A percentile compares a stretch with the other conserved stretches of the same genome.
Evolutionary conservation across 2,888 invertebrate species (phyloP).

Genomic region (Drosophila kambysellisi): DNA sequence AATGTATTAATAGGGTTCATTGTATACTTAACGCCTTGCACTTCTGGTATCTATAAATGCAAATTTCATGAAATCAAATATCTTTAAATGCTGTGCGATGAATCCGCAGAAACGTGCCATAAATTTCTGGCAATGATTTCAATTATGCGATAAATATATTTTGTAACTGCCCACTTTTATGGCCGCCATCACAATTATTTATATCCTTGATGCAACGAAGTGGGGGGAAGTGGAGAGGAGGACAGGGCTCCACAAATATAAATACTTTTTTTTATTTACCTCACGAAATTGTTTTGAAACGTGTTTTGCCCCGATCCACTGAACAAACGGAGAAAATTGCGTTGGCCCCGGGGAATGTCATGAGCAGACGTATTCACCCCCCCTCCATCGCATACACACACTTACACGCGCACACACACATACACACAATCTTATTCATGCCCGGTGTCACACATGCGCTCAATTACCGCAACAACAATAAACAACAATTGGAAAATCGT

Average conservation of each 20-base stretch:
- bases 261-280: conserved; percentile 73
- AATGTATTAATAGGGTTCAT: neutral
- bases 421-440: neutral
- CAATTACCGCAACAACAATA: conserved; percentile 72
- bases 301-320: conserved; percentile 7
- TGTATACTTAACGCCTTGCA: neutral
- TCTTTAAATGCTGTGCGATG: conserved; percentile 1
- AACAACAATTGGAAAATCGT: conserved; percentile 69
- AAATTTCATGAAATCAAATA: neutral
- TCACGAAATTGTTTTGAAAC: conserved; percentile 63
- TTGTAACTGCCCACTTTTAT: conserved; percentile 37
- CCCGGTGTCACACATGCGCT: conserved; percentile 43
- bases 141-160: conserved; percentile 71
- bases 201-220: conserved; percentile 25
- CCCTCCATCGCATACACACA: conserved; percentile 8
- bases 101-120: conserved; percentile 30
- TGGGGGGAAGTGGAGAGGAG: neutral
- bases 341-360: conserved; percentile 51
- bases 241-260: conserved; percentile 28
- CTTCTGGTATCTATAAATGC: neutral
- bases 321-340: conserved; percentile 57
- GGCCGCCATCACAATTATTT: conserved; percentile 50
- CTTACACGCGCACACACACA: neutral
- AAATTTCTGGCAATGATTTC: conserved; percentile 64
- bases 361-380: conserved; percentile 23